These are phyloP conservation scores for Hypomecis atomaria DNA, from an alignment of 2,888 invertebrate species.

Conservation along the genomic window DNA sequence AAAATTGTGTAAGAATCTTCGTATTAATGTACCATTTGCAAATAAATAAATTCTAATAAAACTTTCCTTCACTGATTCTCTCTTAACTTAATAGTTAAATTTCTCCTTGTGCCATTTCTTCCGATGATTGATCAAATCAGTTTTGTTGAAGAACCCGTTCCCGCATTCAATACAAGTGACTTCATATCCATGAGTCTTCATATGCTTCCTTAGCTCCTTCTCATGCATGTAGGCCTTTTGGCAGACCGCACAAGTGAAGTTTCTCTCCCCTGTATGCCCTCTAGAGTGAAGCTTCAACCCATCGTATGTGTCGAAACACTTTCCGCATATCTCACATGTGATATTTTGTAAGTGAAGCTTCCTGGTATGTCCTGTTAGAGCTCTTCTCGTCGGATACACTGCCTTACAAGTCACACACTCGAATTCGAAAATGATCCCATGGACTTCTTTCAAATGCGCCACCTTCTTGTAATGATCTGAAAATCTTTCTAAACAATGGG, in stretches of 20 bases:
- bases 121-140: slow-evolving; percentile 71
- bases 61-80: no score
- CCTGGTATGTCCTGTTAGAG: slow-evolving; percentile 72
- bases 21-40: no score
- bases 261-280: slow-evolving; percentile 72
- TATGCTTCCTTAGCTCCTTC: slow-evolving; percentile 71
- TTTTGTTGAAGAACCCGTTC: slow-evolving; percentile 66
- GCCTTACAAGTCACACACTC: slow-evolving; percentile 69
- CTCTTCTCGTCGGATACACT: slow-evolving; percentile 65
- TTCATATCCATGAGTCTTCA: slow-evolving; percentile 67
- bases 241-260: slow-evolving; percentile 69
- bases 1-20: no score
- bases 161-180: slow-evolving; percentile 69
- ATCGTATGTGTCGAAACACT: slow-evolving; percentile 71
- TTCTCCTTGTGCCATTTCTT: slow-evolving; percentile 65
- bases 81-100: no score
- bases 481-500: slow-evolving; percentile 74
- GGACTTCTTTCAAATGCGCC: slow-evolving; percentile 72
- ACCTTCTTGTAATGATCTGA: slow-evolving; percentile 74
- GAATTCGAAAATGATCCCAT: slow-evolving; percentile 71
- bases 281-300: slow-evolving; percentile 71
- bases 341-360: slow-evolving; percentile 73
- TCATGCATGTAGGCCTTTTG: slow-evolving; percentile 77
- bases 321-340: slow-evolving; percentile 71
- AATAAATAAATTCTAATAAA: no score